phyloP scores from a whole-genome alignment of 2,888 invertebrate species.

The Tachina fera region DNA sequence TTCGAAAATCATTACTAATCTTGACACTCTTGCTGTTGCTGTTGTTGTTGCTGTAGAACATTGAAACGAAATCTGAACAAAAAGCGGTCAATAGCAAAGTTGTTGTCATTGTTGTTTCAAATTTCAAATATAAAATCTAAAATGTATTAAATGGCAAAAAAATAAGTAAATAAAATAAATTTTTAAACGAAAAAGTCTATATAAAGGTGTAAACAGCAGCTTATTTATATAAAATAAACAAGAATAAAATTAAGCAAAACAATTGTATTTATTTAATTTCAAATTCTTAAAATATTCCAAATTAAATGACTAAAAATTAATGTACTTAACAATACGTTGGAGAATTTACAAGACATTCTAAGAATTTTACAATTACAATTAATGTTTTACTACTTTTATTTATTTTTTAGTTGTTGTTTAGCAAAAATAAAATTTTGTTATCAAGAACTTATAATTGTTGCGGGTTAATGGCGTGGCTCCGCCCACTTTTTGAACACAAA shows the following conservation, averaged over 20 bases:
- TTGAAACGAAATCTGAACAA: constrained; percentile 55
- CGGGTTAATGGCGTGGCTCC: too few relatives aligned
- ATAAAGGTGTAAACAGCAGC: constrained; percentile 22
- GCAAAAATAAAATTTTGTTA: too few relatives aligned
- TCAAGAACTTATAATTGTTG: too few relatives aligned
- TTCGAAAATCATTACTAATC: constrained; percentile 44
- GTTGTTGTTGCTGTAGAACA: constrained; percentile 32
- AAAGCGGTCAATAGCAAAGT: constrained; percentile 64
- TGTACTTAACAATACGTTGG: too few relatives aligned
- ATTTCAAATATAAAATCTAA: constrained; percentile 27
- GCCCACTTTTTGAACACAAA: too few relatives aligned
- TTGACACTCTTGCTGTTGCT: constrained; percentile 20
- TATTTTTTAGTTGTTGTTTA: too few relatives aligned
- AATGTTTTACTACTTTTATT: too few relatives aligned
- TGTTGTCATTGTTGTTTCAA: constrained; percentile 52
- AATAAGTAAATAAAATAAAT: too few relatives aligned
- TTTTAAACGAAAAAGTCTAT: constrained; percentile 2
- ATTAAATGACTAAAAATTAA: not conserved
- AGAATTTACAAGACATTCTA: too few relatives aligned
- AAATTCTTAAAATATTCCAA: constrained; percentile 5
- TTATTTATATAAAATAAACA: not conserved
- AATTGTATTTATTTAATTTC: constrained; percentile 7
- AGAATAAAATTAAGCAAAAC: not conserved
- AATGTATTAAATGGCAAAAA: constrained; percentile 14
- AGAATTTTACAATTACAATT: too few relatives aligned